Percentiles rank a stretch among this genome's conserved stretches.
Conservation (phyloP, 2,113 vertebrate genomes). For the Gallinago media region DNA sequence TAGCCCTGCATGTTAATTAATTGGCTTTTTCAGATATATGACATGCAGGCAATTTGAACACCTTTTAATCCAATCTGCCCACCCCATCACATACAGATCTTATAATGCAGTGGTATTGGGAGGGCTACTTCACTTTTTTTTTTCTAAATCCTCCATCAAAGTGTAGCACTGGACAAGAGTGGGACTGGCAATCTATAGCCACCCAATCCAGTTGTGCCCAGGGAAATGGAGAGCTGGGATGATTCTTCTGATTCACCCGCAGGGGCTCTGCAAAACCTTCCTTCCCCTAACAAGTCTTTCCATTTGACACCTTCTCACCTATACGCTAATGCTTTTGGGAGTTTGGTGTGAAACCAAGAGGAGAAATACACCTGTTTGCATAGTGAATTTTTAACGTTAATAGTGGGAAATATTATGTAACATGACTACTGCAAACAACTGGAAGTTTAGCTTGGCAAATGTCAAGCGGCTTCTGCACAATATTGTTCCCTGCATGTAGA, state of each 20-base stretch:
- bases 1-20: not conserved
- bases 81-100: not conserved
- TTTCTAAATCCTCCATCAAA: not conserved
- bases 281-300: not conserved
- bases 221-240: not conserved
- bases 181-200: not conserved
- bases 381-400: constrained; percentile 6
- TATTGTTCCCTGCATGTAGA: not conserved
- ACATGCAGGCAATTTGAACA: not conserved
- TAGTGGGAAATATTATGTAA: constrained; percentile 32
- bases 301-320: constrained; percentile 41
- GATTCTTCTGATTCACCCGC: not conserved
- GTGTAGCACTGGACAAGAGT: not conserved
- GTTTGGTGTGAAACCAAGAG: constrained; percentile 53
- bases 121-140: not conserved
- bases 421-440: constrained; percentile 22
- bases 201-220: not conserved
- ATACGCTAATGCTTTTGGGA: constrained; percentile 6
- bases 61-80: not conserved
- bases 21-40: not conserved
- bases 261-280: not conserved
- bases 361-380: constrained; percentile 51
- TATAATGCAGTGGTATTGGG: not conserved
- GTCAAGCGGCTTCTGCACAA: not conserved
- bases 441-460: constrained; percentile 42